These are phyloP conservation scores for Cyphomyrus discorhynchus DNA, from an alignment of 2,113 vertebrate species.

Conservation along the genomic window DNA sequence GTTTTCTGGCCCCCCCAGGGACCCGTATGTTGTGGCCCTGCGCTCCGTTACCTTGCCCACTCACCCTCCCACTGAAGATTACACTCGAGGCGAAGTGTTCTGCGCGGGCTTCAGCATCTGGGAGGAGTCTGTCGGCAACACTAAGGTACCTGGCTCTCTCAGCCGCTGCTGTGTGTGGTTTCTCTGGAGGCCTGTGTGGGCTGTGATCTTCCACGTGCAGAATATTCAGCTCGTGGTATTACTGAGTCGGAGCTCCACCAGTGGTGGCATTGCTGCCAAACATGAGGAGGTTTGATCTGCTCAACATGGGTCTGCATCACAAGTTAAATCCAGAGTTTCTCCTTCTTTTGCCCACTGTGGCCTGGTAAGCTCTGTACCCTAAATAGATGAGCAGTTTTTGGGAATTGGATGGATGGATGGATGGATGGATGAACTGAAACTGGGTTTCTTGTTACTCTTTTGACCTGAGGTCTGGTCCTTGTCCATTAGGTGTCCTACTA, in stretches of 20 bases:
- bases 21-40: slow-evolving; percentile 86
- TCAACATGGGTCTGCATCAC: background rate
- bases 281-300: background rate
- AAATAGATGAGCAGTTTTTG: background rate
- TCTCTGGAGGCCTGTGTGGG: background rate
- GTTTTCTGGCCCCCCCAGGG: slow-evolving; percentile 56
- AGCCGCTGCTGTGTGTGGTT: background rate
- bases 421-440: background rate
- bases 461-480: background rate
- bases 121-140: slow-evolving; percentile 62
- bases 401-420: background rate
- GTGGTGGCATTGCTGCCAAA: background rate
- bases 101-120: slow-evolving; percentile 89
- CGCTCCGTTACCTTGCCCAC: slow-evolving; percentile 83
- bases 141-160: slow-evolving; percentile 64
- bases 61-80: slow-evolving; percentile 51
- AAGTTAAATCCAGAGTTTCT: background rate
- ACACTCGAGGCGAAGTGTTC: slow-evolving; percentile 75
- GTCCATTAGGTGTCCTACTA: slow-evolving; percentile 81
- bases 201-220: background rate
- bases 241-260: background rate
- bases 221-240: background rate
- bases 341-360: background rate
- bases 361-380: background rate
- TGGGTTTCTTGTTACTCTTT: background rate